Base-by-base conservation (phyloP, 2,888 invertebrate species). In the Bimastos eiseni region DNA sequence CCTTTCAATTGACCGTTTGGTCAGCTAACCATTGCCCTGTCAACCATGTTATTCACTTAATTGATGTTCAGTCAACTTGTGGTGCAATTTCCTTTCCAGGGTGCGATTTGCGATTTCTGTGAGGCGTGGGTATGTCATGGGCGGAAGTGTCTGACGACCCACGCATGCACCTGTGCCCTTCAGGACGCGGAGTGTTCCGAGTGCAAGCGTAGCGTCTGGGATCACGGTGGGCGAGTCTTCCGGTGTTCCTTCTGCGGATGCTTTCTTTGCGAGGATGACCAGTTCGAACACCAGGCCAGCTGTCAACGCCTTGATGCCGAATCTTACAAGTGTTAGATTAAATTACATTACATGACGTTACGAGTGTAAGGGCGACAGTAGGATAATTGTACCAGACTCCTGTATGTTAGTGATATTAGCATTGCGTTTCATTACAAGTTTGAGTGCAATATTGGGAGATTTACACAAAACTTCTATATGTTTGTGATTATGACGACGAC, bases 61-160 rank as follows among this genome's bases (percentile, higher is more conserved):
- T n/a, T 70, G 8, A n/a, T 8, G 11, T n/a, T n/a, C 13, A 4
- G 13, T 70, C 8, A 70, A n/a, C 8, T n/a, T n/a, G 0, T n/a
- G 30, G n/a, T 70, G 70, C 70, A 8, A 70, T 83, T 90, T 83
- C 49, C 70, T 83, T 92, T 94, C 38, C 93, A 97, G 97, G 98
- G 98, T 88, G 99, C 98, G 0, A 97, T 99, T 93, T 99, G 99
- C 95, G 99, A 99, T 95, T 98, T 97, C 95, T 99, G 99, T 94
- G 99, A 99, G 96, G 98, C 98, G 0, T 99, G 98, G 98, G 97
- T 99, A 84, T 99, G 99, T 93, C 99, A 99, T 94, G 98, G 98
- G 0, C 96, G 97, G 92, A 98, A 98, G 95, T 99, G 99, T 94
- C 96, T 99, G 44, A 97, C 97, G 84, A 96, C 96, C 0, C 99